Evolutionary conservation across 2,888 invertebrate genomes (phyloP).

Genomic region (Pterobdella sp.): DNA sequence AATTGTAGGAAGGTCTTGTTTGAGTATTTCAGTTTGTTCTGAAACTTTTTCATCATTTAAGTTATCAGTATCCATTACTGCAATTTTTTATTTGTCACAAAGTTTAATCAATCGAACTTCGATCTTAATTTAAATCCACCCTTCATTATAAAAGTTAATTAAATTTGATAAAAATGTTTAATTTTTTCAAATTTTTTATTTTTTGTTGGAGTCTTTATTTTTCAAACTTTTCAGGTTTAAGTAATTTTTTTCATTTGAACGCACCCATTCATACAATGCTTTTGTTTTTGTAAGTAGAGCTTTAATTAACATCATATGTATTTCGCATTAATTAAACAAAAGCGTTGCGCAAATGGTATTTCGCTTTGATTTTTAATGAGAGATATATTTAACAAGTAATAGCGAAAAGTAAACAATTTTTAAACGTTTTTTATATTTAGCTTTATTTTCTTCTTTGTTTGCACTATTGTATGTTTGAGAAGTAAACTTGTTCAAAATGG

Average conservation of each 20-base stretch:
- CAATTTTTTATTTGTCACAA: background rate
- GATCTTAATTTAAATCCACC: background rate
- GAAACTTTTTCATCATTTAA: background rate
- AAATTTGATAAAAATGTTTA: too few relatives aligned
- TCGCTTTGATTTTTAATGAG: background rate
- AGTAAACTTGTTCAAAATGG: background rate
- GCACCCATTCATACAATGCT: background rate
- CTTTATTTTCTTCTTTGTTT: background rate
- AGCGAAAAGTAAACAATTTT: too few relatives aligned
- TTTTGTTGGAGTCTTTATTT: too few relatives aligned
- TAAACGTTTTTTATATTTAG: too few relatives aligned
- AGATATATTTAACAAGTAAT: too few relatives aligned
- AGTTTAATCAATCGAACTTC: slow-evolving; percentile 6
- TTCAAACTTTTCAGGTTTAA: too few relatives aligned
- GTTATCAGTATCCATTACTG: background rate
- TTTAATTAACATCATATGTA: slow-evolving; percentile 4
- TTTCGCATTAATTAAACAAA: slow-evolving; percentile 2
- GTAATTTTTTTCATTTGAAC: background rate
- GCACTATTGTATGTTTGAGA: background rate
- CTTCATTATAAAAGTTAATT: background rate
- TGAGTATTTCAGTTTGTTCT: background rate
- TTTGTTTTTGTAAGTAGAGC: slow-evolving; percentile 5
- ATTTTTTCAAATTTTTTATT: too few relatives aligned
- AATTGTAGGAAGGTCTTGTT: slow-evolving; percentile 2
- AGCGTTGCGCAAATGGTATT: background rate